Conservation (phyloP, 2,113 vertebrate genomes). For the Anarhynchus alexandrinus region DNA sequence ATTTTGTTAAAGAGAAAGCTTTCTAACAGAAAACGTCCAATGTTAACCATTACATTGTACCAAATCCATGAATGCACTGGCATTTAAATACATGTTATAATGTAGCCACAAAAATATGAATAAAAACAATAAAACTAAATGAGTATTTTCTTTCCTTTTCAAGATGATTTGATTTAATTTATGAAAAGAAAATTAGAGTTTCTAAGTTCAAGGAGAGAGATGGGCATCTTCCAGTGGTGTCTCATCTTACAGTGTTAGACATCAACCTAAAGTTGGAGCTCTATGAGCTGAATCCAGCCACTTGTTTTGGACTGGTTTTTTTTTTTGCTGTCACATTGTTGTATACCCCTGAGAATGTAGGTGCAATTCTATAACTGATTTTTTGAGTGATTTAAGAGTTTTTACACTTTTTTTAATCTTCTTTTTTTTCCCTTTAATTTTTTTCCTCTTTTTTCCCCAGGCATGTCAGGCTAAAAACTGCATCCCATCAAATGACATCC, state of each 20-base stretch:
- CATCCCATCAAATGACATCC: fast-evolving
- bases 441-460: too few species aligned
- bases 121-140: not conserved
- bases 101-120: not conserved
- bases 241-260: not conserved
- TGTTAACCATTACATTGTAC: not conserved
- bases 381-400: not conserved
- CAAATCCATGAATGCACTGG: not conserved
- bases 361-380: not conserved
- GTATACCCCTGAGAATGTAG: fast-evolving
- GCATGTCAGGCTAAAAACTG: not conserved
- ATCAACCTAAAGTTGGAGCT: not conserved
- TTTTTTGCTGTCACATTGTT: not conserved
- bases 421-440: not conserved
- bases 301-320: not conserved
- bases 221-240: not conserved
- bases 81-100: too few species aligned
- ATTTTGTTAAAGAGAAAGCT: not conserved
- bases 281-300: fast-evolving
- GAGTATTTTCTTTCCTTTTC: not conserved
- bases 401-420: not conserved
- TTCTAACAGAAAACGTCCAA: not conserved
- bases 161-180: not conserved
- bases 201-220: not conserved
- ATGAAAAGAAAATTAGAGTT: not conserved